Base-by-base conservation (phyloP, 1,140 invertebrate genomes). In the Cyclargus thomasi region DNA sequence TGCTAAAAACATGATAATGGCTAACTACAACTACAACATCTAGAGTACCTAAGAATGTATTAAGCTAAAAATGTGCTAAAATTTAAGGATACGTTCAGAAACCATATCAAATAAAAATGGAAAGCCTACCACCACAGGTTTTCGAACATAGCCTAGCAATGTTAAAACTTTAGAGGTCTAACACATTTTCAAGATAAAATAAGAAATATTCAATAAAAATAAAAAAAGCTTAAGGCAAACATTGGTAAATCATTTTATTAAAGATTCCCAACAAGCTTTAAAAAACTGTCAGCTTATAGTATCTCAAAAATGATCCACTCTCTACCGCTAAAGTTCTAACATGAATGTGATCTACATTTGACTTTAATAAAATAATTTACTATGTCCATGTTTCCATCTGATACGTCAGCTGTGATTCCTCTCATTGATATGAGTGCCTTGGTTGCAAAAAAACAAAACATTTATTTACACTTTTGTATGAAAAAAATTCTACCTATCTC, bases 71-170 rank as follows among this genome's bases (percentile, higher is more conserved):
- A 67, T 74, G 74, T 82, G 77, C 78, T 78, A 75, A 72, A 71
- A 77, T 73, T 71, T 64, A 82, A 87, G 85, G 85, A 85, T 90
- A 90, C 85, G 87, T 90, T 90, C 87, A 88, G 83, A 88, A 90
- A 90, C 85, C 85, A 76, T 73, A 80, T 3, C 36, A 57, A 21
- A 64, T 17, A 17, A 18, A 59, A 21, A 23, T 36, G 23, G n/a
- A n/a, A 17, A 62, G n/a, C 66, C 66, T 67, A 67, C 29, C 3
- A 20, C 18, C 47, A 55, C 36, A 83, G 85, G 87, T 90, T 90
- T 88, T 87, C 82, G 86, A 90, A 88, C 88, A 90, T 90, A 90
- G 81, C 86, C 84, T 79, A 74, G 73, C 72, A 69, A 47, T 47
- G 39, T 47, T 47, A 47, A 47, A 47, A 47, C 39, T 47, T 47